Evolutionary conservation across 2,888 invertebrate genomes (phyloP).

Genomic region (Lissocephala sabroskyi): DNA sequence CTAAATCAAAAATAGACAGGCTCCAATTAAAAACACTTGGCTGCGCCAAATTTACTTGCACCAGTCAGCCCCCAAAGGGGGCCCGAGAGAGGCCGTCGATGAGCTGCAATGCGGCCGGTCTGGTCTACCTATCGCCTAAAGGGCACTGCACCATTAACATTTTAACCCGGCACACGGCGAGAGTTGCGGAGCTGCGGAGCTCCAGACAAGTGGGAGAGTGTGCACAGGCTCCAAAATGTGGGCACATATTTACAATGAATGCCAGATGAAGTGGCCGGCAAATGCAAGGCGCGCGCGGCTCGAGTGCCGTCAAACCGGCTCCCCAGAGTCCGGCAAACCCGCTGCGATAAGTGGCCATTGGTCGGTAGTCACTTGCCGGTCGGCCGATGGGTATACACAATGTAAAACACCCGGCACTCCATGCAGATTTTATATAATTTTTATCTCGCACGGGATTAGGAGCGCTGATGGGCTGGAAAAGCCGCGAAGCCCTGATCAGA

Average conservation of each 20-base stretch:
- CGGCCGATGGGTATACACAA: no score
- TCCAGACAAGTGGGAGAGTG: neutral
- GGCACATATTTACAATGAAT: neutral
- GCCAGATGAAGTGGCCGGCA: slow-evolving; percentile 42
- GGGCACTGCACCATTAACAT: slow-evolving; percentile 32
- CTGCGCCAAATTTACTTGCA: slow-evolving; percentile 8
- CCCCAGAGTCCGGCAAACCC: slow-evolving; percentile 7
- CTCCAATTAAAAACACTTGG: slow-evolving; percentile 12
- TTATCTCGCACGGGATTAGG: no score
- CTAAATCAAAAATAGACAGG: slow-evolving; percentile 14
- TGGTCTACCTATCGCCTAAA: slow-evolving; percentile 25
- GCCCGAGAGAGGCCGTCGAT: no score
- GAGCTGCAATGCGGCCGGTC: no score
- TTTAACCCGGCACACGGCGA: no score
- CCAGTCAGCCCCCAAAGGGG: no score
- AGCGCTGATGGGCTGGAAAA: no score
- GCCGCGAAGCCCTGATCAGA: no score
- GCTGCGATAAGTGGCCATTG: neutral
- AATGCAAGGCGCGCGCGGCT: slow-evolving; percentile 45
- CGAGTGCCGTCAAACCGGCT: slow-evolving; percentile 46
- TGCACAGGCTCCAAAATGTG: slow-evolving; percentile 1
- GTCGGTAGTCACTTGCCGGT: no score
- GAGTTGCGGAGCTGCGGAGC: no score
- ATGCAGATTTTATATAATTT: no score
- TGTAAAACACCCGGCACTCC: no score